Base-by-base conservation (phyloP, 2,797 vertebrate species). In the Forpus xanthops region DNA sequence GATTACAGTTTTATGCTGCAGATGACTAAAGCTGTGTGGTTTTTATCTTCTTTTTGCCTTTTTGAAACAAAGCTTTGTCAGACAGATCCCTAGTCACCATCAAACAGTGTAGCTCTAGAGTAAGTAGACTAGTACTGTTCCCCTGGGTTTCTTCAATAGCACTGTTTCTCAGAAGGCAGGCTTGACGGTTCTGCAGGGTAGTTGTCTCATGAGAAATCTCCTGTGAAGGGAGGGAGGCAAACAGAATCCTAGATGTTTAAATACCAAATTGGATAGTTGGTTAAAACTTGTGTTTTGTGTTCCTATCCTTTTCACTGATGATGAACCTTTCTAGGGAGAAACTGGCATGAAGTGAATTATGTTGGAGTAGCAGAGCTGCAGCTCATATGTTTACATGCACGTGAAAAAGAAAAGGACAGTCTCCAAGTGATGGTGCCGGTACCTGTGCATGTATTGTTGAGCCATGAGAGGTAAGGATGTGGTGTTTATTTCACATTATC, bases 301-400 rank as follows among this genome's bases (percentile, higher is more conserved):
- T 87, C 56, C 55, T 16, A 6, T 72, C 37, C 30, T 44, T 85
- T 15, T 94, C 19, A 49, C 67, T 5, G 4, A 42, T 64, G 15
- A 24, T 17, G 1, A 44, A 83, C n/a, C 44, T 93, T 89, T 71
- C 70, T 31, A 98, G 98, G 97, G 77, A 97, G 98, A 89, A 98
- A 95, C 41, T 99, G 99, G 99, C 98, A 98, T 9, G 98, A 98
- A 31, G 99, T 99, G 64, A 98, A 98, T 11, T 98, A 98, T 13
- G 94, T 98, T 6, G 98, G 98, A 62, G 97, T 98, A 71, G 88
- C 98, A 11, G 98, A 99, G 35, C 98, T 99, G 60, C 98, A 98
- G 75, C 93, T 98, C 9, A 96, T 99, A 77, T 98, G 99, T 80
- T 96, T 99, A 60, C 98, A 98, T 0, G 99, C 97, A 6, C 98